Base-by-base conservation (phyloP, 2,797 vertebrate genomes). In the Sebastes oblongus region DNA sequence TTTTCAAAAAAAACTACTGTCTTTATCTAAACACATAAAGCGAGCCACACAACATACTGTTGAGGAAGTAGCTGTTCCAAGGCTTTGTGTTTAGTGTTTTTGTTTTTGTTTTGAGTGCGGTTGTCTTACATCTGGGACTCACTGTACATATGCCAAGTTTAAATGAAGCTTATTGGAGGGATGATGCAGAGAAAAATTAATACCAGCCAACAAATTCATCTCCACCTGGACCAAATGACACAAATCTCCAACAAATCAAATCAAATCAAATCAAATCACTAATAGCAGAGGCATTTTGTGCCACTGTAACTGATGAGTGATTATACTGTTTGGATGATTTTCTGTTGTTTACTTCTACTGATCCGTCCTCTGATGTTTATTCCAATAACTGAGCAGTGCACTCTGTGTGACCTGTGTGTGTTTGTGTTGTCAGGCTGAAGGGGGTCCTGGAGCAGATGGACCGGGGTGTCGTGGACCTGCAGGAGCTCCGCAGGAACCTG, bases 361-460 rank as follows among this genome's bases (percentile, higher is more conserved):
- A 24, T 36, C n/a, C 50, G 54, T 34, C 46, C 10, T 73, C 22
- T 32, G 9, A 34, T 25, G 8, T 12, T 7, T 30, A 10, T 25
- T 30, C 4, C 42, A 59, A 7, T 65, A 11, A 16, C 39, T 70
- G 30, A 39, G 61, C 61, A 64, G n/a, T 64, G 60, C 20, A 13
- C 60, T 24, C 12, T 36, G 39, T 59, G n/a, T 56, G 62, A 27
- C 42, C 14, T 61, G 56, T 68, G 54, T 56, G 56, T 65, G 24
- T 55, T 16, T 55, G 2, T 54, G 30, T 56, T 27, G 5, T 59
- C 87, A 99, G 98, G 96, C 93, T 99, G 94, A 96, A 98, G 96
- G 97, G 95, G 91, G 94, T 97, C 86, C 96, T 99, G 91, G 98
- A 98, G 86, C 98, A 98, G 94, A 96, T 99, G 93, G 98, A 99